These are phyloP conservation scores for Marcusenius ussheri DNA, from an alignment of 2,113 vertebrate species.

Conservation along the genomic window DNA sequence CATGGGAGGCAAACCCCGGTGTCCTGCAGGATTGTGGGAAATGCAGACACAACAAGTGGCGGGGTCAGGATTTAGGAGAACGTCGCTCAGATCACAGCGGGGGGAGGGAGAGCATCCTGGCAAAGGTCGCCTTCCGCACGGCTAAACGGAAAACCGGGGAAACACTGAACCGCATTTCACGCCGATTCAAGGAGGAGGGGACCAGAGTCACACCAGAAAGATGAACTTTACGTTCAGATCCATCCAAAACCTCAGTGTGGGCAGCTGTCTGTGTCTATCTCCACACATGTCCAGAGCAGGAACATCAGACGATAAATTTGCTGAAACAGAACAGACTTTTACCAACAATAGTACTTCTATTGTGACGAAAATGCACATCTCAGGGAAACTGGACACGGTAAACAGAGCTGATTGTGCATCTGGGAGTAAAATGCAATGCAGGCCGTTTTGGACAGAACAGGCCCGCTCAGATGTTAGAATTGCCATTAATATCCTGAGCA, in stretches of 20 bases:
- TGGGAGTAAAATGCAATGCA: not conserved
- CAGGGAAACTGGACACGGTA: not conserved
- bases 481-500: not conserved
- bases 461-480: not conserved
- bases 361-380: not conserved
- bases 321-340: not conserved
- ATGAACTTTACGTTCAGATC: not conserved
- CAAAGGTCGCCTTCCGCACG: not conserved
- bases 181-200: not conserved
- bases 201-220: not conserved
- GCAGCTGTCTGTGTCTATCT: not conserved
- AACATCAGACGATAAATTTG: not conserved
- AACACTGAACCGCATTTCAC: not conserved
- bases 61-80: not conserved
- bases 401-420: not conserved
- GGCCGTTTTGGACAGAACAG: not conserved
- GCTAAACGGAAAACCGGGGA: not conserved
- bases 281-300: not conserved
- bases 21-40: constrained; percentile 8
- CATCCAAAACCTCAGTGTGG: not conserved
- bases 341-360: not conserved
- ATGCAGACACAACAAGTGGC: not conserved
- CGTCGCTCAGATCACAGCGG: not conserved
- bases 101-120: not conserved
- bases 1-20: not conserved